These are phyloP conservation scores for Agrotis puta DNA, from an alignment of 2,888 invertebrate genomes.

Conservation along the genomic window DNA sequence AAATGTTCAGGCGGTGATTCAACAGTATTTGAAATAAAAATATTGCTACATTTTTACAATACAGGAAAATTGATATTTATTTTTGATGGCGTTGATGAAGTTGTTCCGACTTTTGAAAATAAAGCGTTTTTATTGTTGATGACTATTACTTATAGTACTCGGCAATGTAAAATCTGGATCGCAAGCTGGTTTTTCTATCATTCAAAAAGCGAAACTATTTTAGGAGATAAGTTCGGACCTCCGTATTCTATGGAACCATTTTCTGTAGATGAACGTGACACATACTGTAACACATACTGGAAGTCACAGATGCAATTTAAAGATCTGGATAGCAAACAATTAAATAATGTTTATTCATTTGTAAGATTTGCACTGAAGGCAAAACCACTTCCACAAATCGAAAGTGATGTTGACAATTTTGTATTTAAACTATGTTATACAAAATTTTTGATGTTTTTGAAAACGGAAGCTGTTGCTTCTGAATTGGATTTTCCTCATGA, in stretches of 20 bases:
- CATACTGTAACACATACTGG: constrained; percentile 40
- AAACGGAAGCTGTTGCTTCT: neutral
- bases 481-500: too few relatives aligned
- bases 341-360: constrained; percentile 8
- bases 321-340: constrained; percentile 27
- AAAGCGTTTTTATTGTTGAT: constrained; percentile 19
- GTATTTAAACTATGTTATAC: neutral
- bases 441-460: constrained; percentile 23
- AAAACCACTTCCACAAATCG: too few relatives aligned
- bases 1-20: neutral
- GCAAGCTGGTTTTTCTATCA: constrained; percentile 23
- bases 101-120: neutral
- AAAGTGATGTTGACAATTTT: too few relatives aligned
- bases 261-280: constrained; percentile 20
- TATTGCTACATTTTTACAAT: constrained; percentile 35
- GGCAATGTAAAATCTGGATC: constrained; percentile 48
- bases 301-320: constrained; percentile 32
- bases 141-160: neutral
- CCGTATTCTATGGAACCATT: constrained; percentile 40
- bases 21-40: constrained; percentile 21
- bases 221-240: constrained; percentile 31
- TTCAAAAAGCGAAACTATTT: constrained; percentile 9
- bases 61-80: constrained; percentile 13
- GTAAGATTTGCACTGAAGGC: neutral
- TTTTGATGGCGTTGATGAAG: constrained; percentile 14